These are phyloP conservation scores for Rhadinocentrus ornatus DNA, from an alignment of 2,797 vertebrate genomes.

Conservation along the genomic window DNA sequence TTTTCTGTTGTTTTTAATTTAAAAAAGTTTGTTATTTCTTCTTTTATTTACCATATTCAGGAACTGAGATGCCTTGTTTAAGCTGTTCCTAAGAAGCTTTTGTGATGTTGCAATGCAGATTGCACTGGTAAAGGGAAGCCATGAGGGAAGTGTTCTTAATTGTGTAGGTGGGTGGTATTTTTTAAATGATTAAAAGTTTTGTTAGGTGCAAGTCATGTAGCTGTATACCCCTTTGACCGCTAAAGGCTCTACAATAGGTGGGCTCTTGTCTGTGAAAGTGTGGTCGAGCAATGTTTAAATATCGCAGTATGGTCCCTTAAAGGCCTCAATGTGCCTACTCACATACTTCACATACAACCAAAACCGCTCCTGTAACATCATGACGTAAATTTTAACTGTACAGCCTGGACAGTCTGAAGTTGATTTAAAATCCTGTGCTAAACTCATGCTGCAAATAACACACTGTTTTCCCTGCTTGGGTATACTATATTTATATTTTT, in stretches of 20 bases:
- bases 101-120: not conserved
- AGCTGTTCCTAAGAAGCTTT: not conserved
- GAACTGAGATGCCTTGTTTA: not conserved
- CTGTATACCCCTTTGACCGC: not conserved
- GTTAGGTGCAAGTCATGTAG: too few species aligned
- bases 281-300: not conserved
- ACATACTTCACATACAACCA: not conserved
- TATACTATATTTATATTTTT: too few species aligned
- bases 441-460: not conserved
- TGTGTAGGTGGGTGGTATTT: not conserved
- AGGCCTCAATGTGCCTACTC: not conserved
- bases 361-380: constrained; percentile 1
- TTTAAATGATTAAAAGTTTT: not conserved
- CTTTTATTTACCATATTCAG: not conserved
- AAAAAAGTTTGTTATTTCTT: not conserved
- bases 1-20: constrained; percentile 6
- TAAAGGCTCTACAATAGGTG: not conserved
- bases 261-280: not conserved
- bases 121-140: too few species aligned
- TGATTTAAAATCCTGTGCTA: not conserved
- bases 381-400: not conserved
- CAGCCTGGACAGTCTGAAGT: not conserved
- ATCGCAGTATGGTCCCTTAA: not conserved
- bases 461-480: not conserved
- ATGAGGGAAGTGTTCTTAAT: not conserved